Evolutionary conservation across 2,797 vertebrate genomes (phyloP).

Genomic region (Chanos chanos): DNA sequence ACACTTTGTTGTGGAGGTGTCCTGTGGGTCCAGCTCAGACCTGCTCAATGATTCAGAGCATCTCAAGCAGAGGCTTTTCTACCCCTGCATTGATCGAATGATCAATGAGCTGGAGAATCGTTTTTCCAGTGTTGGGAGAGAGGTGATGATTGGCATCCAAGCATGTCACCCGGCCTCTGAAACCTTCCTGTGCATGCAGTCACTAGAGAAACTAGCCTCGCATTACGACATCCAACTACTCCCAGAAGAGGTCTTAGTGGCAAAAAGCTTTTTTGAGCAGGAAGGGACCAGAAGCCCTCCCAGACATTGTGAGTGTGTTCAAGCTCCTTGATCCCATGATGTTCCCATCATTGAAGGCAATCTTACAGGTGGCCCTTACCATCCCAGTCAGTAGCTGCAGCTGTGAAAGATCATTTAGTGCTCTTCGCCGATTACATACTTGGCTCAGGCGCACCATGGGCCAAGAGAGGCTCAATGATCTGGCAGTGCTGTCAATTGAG

Average conservation of each 20-base stretch:
- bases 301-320: not conserved
- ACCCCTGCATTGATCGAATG: not conserved
- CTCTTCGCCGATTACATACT: slow-evolving; percentile 6
- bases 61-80: slow-evolving; percentile 1
- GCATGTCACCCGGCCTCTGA: not conserved
- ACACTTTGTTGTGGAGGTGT: not conserved
- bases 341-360: not conserved
- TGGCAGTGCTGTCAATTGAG: slow-evolving; percentile 1
- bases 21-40: not conserved
- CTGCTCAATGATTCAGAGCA: not conserved
- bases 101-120: not conserved
- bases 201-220: not conserved
- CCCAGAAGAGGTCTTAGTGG: slow-evolving; percentile 6
- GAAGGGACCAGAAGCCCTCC: not conserved
- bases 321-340: not conserved
- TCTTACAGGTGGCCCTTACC: slow-evolving; percentile 2
- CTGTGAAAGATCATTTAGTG: slow-evolving; percentile 11
- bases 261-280: not conserved
- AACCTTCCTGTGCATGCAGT: not conserved
- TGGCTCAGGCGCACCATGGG: slow-evolving; percentile 14
- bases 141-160: not conserved
- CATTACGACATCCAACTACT: not conserved
- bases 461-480: slow-evolving; percentile 2
- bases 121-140: not conserved
- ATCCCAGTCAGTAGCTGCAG: slow-evolving; percentile 17